Conservation (phyloP, 2,888 invertebrate genomes). For the Pachliopta kotzebuea region DNA sequence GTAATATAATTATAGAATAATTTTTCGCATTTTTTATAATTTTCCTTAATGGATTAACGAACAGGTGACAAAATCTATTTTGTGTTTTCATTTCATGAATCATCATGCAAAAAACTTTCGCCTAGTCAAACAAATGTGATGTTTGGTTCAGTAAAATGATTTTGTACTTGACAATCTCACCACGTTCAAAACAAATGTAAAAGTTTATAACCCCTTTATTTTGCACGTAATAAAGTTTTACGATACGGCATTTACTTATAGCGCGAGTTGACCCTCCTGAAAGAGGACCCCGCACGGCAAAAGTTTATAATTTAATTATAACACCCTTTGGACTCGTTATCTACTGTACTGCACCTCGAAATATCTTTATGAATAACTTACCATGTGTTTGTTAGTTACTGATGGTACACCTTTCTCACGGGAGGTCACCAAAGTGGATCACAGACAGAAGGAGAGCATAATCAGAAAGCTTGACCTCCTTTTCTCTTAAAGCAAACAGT, state of each 20-base stretch:
- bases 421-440: neutral
- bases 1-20: too few species aligned
- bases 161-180: conserved; percentile 54
- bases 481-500: neutral
- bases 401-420: neutral
- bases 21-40: too few species aligned
- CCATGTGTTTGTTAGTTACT: neutral
- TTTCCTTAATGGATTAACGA: too few species aligned
- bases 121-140: neutral
- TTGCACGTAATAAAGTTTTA: conserved; percentile 77
- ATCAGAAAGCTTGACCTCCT: neutral
- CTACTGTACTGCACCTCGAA: conserved; percentile 35
- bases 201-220: conserved; percentile 75
- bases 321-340: conserved; percentile 69
- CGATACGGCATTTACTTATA: conserved; percentile 71
- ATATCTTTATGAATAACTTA: conserved; percentile 26
- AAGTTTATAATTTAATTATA: conserved; percentile 80
- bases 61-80: too few species aligned
- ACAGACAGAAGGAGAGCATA: neutral
- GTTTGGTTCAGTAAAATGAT: neutral
- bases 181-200: conserved; percentile 61
- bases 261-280: conserved; percentile 69
- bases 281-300: conserved; percentile 44
- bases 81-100: neutral
- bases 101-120: neutral